A percentile compares a stretch with the other conserved stretches of the same genome.
Evolutionary conservation across 1,140 invertebrate genomes (phyloP).

Genomic region (Bombus waltoni): DNA sequence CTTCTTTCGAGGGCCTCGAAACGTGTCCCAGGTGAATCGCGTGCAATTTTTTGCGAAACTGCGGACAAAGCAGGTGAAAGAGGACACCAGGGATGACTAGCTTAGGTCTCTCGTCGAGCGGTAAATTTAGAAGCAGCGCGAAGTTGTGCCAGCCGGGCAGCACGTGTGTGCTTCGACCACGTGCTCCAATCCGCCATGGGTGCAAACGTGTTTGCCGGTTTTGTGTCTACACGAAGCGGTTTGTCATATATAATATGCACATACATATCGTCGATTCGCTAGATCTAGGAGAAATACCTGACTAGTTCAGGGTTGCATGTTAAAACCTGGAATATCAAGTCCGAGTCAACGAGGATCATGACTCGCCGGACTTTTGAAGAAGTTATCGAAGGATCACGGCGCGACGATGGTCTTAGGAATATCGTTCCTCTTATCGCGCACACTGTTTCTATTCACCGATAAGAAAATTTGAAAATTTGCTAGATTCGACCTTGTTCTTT

Average conservation of each 20-base stretch:
- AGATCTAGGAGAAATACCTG: constrained; percentile 2
- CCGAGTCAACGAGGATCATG: background rate
- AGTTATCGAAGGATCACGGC: background rate
- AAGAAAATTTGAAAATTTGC: background rate
- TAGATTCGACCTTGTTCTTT: background rate
- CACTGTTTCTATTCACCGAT: background rate
- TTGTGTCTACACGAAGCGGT: background rate
- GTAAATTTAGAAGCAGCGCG: constrained; percentile 52
- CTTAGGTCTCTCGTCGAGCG: background rate
- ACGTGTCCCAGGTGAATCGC: constrained; percentile 5
- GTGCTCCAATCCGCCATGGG: constrained; percentile 20
- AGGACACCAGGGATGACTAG: constrained; percentile 1
- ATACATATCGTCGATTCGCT: constrained; percentile 4
- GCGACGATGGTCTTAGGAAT: background rate
- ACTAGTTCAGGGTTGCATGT: constrained; percentile 25
- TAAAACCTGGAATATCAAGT: constrained; percentile 23
- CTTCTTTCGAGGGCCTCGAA: background rate
- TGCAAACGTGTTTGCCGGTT: background rate
- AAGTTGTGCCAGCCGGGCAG: constrained; percentile 13
- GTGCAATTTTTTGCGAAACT: constrained; percentile 28
- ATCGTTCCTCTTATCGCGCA: background rate
- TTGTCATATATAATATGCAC: background rate
- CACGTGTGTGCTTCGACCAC: constrained; percentile 40
- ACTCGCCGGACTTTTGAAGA: background rate
- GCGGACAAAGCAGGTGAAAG: constrained; percentile 28